These are phyloP conservation scores for Lophius americanus DNA, from an alignment of 2,797 vertebrate species.

Conservation along the genomic window DNA sequence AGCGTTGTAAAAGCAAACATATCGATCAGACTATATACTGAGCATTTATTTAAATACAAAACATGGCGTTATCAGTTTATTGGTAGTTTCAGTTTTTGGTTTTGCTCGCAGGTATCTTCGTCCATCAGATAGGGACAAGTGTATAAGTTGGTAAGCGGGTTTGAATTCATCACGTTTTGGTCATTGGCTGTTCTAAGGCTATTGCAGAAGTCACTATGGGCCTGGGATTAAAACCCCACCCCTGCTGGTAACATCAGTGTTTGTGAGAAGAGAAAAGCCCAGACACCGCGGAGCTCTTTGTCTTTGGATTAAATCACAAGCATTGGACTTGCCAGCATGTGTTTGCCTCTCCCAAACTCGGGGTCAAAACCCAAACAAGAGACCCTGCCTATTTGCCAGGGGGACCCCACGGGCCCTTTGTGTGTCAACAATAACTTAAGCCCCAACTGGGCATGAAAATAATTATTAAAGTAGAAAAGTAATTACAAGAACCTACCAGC, in stretches of 20 bases:
- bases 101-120: conserved; percentile 14
- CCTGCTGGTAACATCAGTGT: conserved; percentile 67
- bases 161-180: conserved; percentile 58
- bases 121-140: conserved; percentile 32
- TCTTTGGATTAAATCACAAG: conserved; percentile 78
- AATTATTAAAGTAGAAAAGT: conserved; percentile 42
- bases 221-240: conserved; percentile 71
- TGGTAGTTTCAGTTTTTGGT: conserved; percentile 17
- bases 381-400: conserved; percentile 30
- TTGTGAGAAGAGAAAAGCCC: conserved; percentile 69
- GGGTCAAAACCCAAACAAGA: conserved; percentile 43
- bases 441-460: conserved; percentile 22
- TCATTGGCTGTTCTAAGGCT: conserved; percentile 58
- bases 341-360: conserved; percentile 39
- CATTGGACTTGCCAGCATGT: conserved; percentile 48
- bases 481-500: conserved; percentile 14
- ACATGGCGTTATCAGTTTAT: conserved; percentile 25
- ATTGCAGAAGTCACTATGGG: conserved; percentile 68
- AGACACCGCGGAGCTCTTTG: conserved; percentile 73
- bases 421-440: conserved; percentile 42
- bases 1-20: conserved; percentile 23
- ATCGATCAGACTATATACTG: too few relatives aligned
- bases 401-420: conserved; percentile 51
- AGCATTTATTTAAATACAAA: not conserved
- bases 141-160: conserved; percentile 52